phyloP scores from a whole-genome alignment of 2,797 vertebrate genomes.

The Xyrichtys novacula region DNA sequence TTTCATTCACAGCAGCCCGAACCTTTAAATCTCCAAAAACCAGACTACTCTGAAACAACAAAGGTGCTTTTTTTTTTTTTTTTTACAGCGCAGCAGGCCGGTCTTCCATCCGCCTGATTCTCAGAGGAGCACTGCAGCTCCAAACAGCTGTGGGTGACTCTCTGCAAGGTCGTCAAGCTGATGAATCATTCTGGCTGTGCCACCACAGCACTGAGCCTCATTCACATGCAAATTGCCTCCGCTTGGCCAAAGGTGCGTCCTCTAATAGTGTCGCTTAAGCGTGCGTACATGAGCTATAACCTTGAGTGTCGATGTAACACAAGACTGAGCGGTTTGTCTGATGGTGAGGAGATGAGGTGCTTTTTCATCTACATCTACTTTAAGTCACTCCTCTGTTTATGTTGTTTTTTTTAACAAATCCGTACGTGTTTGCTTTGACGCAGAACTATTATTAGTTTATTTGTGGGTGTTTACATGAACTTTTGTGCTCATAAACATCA shows the following conservation, averaged over 20 bases:
- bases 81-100: constrained; percentile 11
- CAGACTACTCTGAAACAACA: constrained; percentile 35
- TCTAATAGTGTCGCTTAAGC: constrained; percentile 60
- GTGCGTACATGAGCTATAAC: constrained; percentile 8
- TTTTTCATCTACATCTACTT: constrained; percentile 6
- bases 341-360: not conserved
- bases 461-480: too few species aligned
- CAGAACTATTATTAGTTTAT: too few species aligned
- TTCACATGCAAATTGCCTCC: constrained; percentile 80
- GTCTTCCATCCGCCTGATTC: constrained; percentile 24
- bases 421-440: too few species aligned
- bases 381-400: not conserved
- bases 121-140: constrained; percentile 24
- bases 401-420: too few species aligned
- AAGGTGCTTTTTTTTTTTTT: constrained; percentile 4
- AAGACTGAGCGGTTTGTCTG: constrained; percentile 7
- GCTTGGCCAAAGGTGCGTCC: constrained; percentile 62
- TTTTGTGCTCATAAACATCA: too few species aligned
- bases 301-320: constrained; percentile 15
- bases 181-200: constrained; percentile 63
- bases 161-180: constrained; percentile 73
- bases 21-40: constrained; percentile 3
- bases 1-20: constrained; percentile 2
- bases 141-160: constrained; percentile 60
- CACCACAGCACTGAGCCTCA: constrained; percentile 63